Evolutionary conservation across 2,797 vertebrate species (phyloP), one percentile per base, ranked within the genome.

Genomic region (Peromyscus eremicus): DNA sequence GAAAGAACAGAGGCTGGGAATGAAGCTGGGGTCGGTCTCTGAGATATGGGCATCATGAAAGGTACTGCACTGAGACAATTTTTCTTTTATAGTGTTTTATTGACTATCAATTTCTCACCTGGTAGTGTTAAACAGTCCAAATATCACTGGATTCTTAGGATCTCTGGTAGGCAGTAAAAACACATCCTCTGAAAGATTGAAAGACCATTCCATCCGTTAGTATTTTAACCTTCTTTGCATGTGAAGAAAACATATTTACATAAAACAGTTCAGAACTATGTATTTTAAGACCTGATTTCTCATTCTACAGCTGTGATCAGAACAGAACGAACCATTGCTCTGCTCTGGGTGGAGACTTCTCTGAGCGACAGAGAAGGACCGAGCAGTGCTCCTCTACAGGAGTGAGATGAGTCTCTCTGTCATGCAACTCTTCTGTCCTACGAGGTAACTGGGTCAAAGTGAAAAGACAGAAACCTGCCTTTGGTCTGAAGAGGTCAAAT

Each of bases 121-220:
- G 95, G 99, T 99, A 14, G 99, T 99, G 97, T 99, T 99, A 97
- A 99, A 99, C 87, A 99, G 99, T 94, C 99, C 99, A 98, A 99
- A 99, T 97, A 99, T 99, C 97, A 99, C 99, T 52, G 99, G 99
- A 92, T 99, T 99, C 98, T 99, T 99, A 66, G 98, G 98, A 95
- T 99, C 99, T 97, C 99, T 99, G 96, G 98, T 99, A 88, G 98
- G 99, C 25, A 99, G 98, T 95, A 99, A 98, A 98, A 99, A 99
- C 34, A 99, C 98, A 89, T 99, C 99, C 99, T 99, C 99, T 99
- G 94, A 98, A 98, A 98, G 98, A 98, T 96, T 60, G 43, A 79
- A 98, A 98, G 46, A 71, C 0, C 86, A 40, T 32, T 1, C 60
- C 81, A 90, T 92, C 76, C 77, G 16, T 84, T 62, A 80, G 37